phyloP scores from a whole-genome alignment of 2,888 invertebrate species.

The Calephelis perditalis region DNA sequence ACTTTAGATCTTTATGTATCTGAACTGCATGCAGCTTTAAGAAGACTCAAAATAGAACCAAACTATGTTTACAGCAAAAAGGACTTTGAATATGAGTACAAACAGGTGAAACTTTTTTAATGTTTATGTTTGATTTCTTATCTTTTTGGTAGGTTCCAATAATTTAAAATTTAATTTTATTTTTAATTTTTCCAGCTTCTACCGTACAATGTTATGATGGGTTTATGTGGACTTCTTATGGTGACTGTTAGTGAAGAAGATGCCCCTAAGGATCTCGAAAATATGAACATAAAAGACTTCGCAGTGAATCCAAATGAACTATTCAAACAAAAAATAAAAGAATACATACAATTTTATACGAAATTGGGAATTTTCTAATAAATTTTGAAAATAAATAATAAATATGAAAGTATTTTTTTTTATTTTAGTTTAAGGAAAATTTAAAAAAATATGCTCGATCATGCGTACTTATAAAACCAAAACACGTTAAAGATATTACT shows the following conservation, averaged over 20 bases:
- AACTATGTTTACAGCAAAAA: slow-evolving; percentile 29
- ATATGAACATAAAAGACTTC: slow-evolving; percentile 11
- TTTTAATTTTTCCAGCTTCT: slow-evolving; percentile 11
- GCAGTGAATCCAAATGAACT: slow-evolving; percentile 20
- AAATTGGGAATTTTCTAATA: no score
- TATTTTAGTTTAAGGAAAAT: no score
- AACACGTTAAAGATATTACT: no score
- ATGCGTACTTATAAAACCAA: no score
- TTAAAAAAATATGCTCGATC: no score
- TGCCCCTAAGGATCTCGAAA: slow-evolving; percentile 19
- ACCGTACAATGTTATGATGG: slow-evolving; percentile 5
- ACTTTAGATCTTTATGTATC: slow-evolving; percentile 34
- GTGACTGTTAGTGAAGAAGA: slow-evolving; percentile 21
- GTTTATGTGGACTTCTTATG: slow-evolving; percentile 7
- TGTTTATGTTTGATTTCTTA: neutral
- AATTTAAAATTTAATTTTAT: no score
- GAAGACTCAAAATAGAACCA: slow-evolving; percentile 28
- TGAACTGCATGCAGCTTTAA: slow-evolving; percentile 26
- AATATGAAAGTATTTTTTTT: no score
- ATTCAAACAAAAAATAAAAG: slow-evolving; percentile 6
- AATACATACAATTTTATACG: no score
- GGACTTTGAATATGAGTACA: slow-evolving; percentile 32
- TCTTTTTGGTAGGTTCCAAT: neutral
- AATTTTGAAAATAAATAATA: no score
- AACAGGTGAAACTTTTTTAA: slow-evolving; percentile 25